A percentile compares a stretch with the other conserved stretches of the same genome.
These are phyloP conservation scores for Alloplasta piceator DNA, from an alignment of 2,888 invertebrate species.

Conservation along the genomic window DNA sequence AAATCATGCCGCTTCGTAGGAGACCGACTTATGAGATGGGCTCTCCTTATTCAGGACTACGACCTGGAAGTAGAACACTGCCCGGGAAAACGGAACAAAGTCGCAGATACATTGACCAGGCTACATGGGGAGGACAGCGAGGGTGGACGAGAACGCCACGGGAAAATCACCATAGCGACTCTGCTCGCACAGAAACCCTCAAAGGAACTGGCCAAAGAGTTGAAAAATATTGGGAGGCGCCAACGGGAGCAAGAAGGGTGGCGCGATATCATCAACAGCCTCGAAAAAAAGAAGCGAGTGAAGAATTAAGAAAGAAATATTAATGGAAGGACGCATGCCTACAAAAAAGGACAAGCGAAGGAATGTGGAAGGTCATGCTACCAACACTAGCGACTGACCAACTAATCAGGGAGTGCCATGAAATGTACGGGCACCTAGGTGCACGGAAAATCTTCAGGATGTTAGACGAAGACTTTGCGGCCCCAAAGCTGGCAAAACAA, in stretches of 20 bases:
- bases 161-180: background rate
- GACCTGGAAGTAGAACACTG: background rate
- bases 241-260: background rate
- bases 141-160: too few relatives aligned
- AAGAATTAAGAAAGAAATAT: background rate
- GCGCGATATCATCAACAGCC: background rate
- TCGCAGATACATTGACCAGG: background rate
- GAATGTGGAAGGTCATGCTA: background rate
- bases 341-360: background rate
- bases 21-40: background rate
- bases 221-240: too few relatives aligned
- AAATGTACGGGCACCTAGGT: background rate
- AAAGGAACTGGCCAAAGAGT: background rate
- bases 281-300: background rate
- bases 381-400: background rate
- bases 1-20: background rate
- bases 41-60: background rate
- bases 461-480: background rate
- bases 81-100: background rate
- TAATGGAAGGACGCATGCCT: background rate
- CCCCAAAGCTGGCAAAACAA: background rate
- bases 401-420: too few relatives aligned
- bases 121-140: background rate
- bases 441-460: constrained; percentile 10
- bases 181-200: background rate